Base-by-base conservation (phyloP, 2,888 invertebrate genomes). In the Thecocarcelia acutangulata region DNA sequence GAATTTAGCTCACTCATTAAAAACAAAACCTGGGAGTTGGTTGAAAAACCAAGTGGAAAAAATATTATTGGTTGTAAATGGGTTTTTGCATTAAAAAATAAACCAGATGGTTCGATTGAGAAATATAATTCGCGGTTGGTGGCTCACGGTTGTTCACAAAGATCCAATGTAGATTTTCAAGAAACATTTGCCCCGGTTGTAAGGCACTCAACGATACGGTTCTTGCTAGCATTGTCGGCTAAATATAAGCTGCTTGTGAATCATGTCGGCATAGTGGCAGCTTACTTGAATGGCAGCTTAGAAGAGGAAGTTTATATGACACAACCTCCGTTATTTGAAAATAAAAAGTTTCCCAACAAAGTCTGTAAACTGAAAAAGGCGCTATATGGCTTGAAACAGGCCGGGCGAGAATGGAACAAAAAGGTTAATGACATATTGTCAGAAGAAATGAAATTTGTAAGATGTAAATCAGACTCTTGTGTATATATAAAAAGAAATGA, bases 351-450 rank as follows among this genome's bases (percentile, higher is more conserved):
- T 33, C 4, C 9, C 1, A 33, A 33, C 9, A 33, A 9, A 33
- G 28, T 33, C 4, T 33, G 33, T 8, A 33, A 33, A 8, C 9
- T 33, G 1, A 9, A 33, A 33, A 33, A 33, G 9, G 33, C 33
- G 1, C 17, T 56, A 17, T 56, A 56, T 12, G 37, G 56, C 9
- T 37, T 56, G 3, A 37, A 56, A 5, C 37, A 56, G 12, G 33
- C 58, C 0, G 58, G 40, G 5, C 19, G 58, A 0, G 58, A 58
- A 19, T 58, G 40, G 58, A 58, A 58, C 21, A 19, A 21, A 13
- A 58, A 56, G 2, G 17, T 37, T 0, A 56, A 56, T 37, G 37
- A 56, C 11, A 56, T 56, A n/a, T 17, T 56, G 15, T 1, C 6
- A 4, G 19, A 40, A 13, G 19, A 40, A 13, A 40, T 58, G 58